Percentiles rank a stretch among this genome's conserved stretches.
Conservation (phyloP, 2,797 vertebrate genomes). For the Pelochelys cantorii region DNA sequence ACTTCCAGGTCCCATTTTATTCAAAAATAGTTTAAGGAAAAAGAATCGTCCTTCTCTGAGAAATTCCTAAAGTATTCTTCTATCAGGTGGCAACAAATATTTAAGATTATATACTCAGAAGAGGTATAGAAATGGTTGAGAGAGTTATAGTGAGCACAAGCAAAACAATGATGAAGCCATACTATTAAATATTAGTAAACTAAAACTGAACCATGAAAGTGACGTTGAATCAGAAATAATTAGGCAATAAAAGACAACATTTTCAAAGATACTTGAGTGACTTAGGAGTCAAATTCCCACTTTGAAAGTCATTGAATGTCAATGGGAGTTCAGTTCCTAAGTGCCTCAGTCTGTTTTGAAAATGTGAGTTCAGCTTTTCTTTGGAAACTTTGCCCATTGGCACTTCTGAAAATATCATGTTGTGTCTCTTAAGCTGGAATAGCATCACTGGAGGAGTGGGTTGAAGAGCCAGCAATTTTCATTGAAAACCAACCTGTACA, state of each 20-base stretch:
- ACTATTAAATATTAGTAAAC: neutral
- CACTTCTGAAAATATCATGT: neutral
- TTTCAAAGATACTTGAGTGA: neutral
- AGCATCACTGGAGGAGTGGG: neutral
- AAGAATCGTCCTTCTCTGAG: neutral
- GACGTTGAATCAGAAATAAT: neutral
- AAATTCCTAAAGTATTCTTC: neutral
- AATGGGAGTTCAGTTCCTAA: neutral
- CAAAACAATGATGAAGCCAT: slow-evolving; percentile 5
- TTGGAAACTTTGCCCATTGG: neutral
- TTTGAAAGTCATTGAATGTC: neutral
- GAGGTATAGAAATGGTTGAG: slow-evolving; percentile 24
- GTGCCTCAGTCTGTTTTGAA: neutral
- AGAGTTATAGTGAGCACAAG: neutral
- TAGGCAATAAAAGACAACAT: neutral
- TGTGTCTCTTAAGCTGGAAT: neutral
- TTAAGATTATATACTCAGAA: slow-evolving; percentile 3
- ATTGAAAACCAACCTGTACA: neutral
- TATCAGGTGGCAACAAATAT: neutral
- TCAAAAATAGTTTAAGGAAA: neutral
- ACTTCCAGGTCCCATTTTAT: neutral
- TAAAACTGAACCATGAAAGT: neutral
- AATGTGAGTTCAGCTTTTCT: neutral
- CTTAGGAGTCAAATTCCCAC: neutral
- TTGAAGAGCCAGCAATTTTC: neutral